phyloP scores from a whole-genome alignment of 2,888 invertebrate species.

The Teleiodes luculella region DNA sequence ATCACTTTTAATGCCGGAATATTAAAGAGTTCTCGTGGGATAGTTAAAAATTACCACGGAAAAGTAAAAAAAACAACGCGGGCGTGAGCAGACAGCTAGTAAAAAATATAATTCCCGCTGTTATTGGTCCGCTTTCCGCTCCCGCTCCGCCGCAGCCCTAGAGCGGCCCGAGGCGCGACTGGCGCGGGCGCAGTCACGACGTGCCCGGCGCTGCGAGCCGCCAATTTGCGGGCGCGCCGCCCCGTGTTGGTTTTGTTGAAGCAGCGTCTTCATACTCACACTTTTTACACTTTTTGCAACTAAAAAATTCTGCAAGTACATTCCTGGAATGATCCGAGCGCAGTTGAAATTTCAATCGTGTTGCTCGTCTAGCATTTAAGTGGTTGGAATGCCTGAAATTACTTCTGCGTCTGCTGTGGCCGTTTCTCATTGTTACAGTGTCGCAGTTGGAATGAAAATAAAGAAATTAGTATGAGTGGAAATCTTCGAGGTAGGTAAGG shows the following conservation, averaged over 20 bases:
- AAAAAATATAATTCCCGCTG: too few relatives aligned
- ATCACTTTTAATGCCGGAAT: too few relatives aligned
- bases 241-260: conserved; percentile 77
- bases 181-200: conserved; percentile 67
- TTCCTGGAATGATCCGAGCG: conserved; percentile 14
- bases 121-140: not conserved
- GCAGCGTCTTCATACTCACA: conserved; percentile 65
- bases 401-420: not conserved
- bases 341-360: conserved; percentile 7
- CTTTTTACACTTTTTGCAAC: conserved; percentile 64
- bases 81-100: too few relatives aligned
- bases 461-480: not conserved
- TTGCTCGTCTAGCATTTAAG: conserved; percentile 8
- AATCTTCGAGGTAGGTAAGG: not conserved
- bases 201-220: conserved; percentile 66
- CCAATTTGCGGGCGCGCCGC: conserved; percentile 75
- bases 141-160: conserved; percentile 1
- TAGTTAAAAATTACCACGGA: too few relatives aligned
- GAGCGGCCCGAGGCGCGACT: conserved; percentile 15
- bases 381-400: conserved; percentile 5
- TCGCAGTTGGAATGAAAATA: conserved; percentile 4
- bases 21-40: too few relatives aligned
- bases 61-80: too few relatives aligned
- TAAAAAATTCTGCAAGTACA: conserved; percentile 16
- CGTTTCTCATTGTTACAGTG: not conserved